These are phyloP conservation scores for Rhabdornis inornatus DNA, from an alignment of 2,113 vertebrate species.

Conservation along the genomic window DNA sequence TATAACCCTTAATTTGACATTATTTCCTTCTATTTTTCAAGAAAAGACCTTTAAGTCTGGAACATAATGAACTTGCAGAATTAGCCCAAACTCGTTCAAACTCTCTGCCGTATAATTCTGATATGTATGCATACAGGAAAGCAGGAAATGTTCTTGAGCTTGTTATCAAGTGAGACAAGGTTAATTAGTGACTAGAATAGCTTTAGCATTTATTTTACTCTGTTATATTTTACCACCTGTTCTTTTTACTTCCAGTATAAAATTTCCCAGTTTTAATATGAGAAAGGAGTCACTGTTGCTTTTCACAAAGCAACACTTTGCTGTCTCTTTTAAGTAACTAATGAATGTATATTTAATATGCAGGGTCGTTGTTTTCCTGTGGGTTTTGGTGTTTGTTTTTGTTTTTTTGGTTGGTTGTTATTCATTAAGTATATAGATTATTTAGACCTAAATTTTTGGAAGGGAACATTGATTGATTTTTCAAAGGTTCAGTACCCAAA, in stretches of 20 bases:
- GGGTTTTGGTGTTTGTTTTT: neutral
- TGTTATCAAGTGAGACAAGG: slow-evolving; percentile 34
- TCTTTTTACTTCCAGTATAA: neutral
- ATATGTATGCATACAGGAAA: neutral
- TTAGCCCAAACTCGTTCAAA: neutral
- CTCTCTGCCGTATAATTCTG: slow-evolving; percentile 10
- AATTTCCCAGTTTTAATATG: neutral
- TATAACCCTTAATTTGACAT: neutral
- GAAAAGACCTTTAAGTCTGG: neutral
- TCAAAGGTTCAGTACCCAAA: neutral
- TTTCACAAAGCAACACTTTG: neutral
- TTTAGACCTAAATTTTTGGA: neutral
- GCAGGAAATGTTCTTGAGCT: slow-evolving; percentile 40
- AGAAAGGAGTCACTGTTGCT: neutral
- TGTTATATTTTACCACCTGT: neutral
- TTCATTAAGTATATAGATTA: neutral
- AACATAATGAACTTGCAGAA: slow-evolving; percentile 27
- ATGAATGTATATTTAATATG: neutral
- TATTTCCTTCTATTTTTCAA: slow-evolving; percentile 1
- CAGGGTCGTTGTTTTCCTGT: neutral
- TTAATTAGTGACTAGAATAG: slow-evolving; percentile 50
- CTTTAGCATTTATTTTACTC: slow-evolving; percentile 16
- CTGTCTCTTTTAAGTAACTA: neutral
- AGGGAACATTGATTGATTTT: neutral
- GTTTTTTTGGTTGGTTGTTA: neutral